A percentile compares a stretch with the other conserved stretches of the same genome.
Conservation (phyloP, 30 jellyfish, hydroid and myxozoan species). For the Morbakka virulenta region DNA sequence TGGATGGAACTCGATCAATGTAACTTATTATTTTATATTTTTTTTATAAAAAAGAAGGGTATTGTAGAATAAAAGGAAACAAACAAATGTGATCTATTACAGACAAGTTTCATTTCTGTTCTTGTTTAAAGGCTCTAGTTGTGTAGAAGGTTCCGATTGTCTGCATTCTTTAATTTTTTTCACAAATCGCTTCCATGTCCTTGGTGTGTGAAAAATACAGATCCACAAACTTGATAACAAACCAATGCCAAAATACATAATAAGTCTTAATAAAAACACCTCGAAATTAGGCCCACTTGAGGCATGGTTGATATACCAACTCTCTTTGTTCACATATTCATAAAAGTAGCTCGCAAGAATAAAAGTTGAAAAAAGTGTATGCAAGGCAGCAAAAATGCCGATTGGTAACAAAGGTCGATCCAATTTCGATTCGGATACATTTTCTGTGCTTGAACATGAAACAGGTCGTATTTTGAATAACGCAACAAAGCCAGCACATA, state of each 20-base stretch:
- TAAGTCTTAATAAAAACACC: slow-evolving; percentile 79
- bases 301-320: slow-evolving; percentile 79
- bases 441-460: slow-evolving; percentile 28
- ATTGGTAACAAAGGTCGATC: slow-evolving; percentile 59
- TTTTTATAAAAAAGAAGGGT: too few relatives aligned
- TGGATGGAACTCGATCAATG: not conserved
- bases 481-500: slow-evolving; percentile 83
- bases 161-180: slow-evolving; percentile 2
- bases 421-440: slow-evolving; percentile 42
- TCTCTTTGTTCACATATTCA: slow-evolving; percentile 84
- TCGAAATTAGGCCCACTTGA: slow-evolving; percentile 94
- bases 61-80: too few relatives aligned
- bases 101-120: slow-evolving; percentile 57
- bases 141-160: slow-evolving; percentile 39
- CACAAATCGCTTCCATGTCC: slow-evolving; percentile 36
- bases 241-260: slow-evolving; percentile 80
- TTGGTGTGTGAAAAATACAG: slow-evolving; percentile 64
- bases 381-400: slow-evolving; percentile 84
- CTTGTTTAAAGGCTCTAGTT: slow-evolving; percentile 58
- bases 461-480: slow-evolving; percentile 69
- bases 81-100: not conserved
- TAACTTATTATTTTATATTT: too few relatives aligned
- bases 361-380: slow-evolving; percentile 74
- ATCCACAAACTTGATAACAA: slow-evolving; percentile 82
- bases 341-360: slow-evolving; percentile 88